Percentiles rank a stretch among this genome's conserved stretches.
These are phyloP conservation scores for Tanypteryx hageni DNA, from an alignment of 2,888 invertebrate species.

Conservation along the genomic window DNA sequence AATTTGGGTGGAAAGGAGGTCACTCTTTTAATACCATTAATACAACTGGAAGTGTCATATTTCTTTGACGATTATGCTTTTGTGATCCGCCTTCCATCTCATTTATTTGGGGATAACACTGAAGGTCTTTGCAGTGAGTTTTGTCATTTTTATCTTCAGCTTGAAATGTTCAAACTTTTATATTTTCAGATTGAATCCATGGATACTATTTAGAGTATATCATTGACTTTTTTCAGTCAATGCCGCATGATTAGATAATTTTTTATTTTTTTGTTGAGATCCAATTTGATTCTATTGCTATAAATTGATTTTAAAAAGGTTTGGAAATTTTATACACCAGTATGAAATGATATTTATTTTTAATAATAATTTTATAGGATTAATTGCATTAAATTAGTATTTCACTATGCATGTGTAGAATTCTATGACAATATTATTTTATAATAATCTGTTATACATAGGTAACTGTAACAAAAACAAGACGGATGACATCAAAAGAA, in stretches of 20 bases:
- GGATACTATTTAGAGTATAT: neutral
- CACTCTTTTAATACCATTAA: conserved; percentile 80
- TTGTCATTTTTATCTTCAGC: conserved; percentile 71
- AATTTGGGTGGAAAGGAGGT: conserved; percentile 81
- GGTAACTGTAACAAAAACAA: conserved; percentile 73
- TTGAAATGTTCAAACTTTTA: neutral
- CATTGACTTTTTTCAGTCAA: conserved; percentile 78
- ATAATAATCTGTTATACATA: conserved; percentile 68
- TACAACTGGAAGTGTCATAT: conserved; percentile 83
- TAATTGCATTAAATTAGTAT: neutral
- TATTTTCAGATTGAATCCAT: neutral
- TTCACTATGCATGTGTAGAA: neutral
- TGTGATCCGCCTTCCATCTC: conserved; percentile 82
- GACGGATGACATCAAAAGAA: conserved; percentile 72
- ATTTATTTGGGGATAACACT: conserved; percentile 83
- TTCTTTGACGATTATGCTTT: conserved; percentile 75
- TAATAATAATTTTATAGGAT: neutral
- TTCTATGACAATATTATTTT: neutral
- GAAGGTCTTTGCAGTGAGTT: conserved; percentile 89
- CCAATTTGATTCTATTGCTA: neutral
- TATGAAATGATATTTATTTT: neutral
- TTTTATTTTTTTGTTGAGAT: neutral
- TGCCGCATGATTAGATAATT: conserved; percentile 73
- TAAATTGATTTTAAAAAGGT: neutral
- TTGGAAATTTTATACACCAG: neutral